These are phyloP conservation scores for Oscheius myriophilus DNA, from an alignment of 2,888 invertebrate genomes.

Conservation along the genomic window DNA sequence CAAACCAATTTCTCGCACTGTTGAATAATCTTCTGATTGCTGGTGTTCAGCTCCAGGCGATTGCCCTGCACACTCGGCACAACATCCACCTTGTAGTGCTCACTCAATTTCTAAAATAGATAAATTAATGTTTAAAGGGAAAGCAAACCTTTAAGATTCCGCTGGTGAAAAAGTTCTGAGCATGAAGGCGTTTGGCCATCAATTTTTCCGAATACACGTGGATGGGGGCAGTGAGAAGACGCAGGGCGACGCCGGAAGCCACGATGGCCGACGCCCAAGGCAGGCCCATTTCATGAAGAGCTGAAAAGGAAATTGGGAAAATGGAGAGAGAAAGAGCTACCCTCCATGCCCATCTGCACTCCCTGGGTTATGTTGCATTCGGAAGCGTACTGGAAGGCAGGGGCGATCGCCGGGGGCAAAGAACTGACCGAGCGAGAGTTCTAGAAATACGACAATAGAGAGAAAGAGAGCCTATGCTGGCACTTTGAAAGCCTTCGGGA, in stretches of 20 bases:
- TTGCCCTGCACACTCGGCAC: conserved; percentile 47
- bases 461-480: too few species aligned
- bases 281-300: conserved; percentile 53
- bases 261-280: conserved; percentile 62
- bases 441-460: conserved; percentile 11
- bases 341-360: conserved; percentile 61
- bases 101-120: conserved; percentile 53
- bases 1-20: conserved; percentile 41
- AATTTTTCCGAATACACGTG: conserved; percentile 64
- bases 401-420: conserved; percentile 45
- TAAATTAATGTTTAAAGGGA: background rate
- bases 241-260: conserved; percentile 52
- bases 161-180: conserved; percentile 58
- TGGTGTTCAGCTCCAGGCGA: conserved; percentile 52
- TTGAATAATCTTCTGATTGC: conserved; percentile 31
- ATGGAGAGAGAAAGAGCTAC: conserved; percentile 30
- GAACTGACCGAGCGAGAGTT: conserved; percentile 32
- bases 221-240: conserved; percentile 59
- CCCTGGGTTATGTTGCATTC: conserved; percentile 63
- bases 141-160: conserved; percentile 53
- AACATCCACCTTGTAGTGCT: conserved; percentile 54
- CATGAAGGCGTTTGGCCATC: conserved; percentile 62
- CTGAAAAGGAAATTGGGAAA: conserved; percentile 37
- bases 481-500: too few species aligned
- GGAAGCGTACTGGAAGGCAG: conserved; percentile 59